These are phyloP conservation scores for Pungitius pungitius DNA, from an alignment of 2,113 vertebrate species.

Conservation along the genomic window DNA sequence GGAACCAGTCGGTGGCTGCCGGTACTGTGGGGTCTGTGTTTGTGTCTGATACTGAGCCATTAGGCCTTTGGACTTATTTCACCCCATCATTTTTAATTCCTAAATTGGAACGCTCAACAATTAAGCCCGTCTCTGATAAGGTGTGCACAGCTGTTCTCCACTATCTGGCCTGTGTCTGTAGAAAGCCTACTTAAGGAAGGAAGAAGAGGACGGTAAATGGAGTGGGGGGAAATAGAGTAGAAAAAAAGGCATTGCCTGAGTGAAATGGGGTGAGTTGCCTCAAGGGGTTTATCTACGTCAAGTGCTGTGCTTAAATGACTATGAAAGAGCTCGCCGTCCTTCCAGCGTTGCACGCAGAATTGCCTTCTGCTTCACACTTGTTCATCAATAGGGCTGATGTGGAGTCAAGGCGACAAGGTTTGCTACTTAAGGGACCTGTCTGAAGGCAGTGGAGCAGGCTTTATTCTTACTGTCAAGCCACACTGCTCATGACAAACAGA, in stretches of 20 bases:
- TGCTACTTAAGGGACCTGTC: slow-evolving; percentile 72
- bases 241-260: slow-evolving; percentile 48
- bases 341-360: slow-evolving; percentile 40
- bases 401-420: slow-evolving; percentile 66
- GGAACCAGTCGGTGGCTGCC: no score
- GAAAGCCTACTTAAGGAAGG: slow-evolving; percentile 23
- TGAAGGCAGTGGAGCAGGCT: slow-evolving; percentile 39
- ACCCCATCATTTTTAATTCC: neutral
- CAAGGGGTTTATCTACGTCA: slow-evolving; percentile 53
- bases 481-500: slow-evolving; percentile 33
- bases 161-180: slow-evolving; percentile 8
- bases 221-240: slow-evolving; percentile 46
- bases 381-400: slow-evolving; percentile 71
- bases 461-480: slow-evolving; percentile 38
- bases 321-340: slow-evolving; percentile 48
- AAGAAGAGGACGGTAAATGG: slow-evolving; percentile 12
- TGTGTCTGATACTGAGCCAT: neutral
- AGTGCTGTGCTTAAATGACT: slow-evolving; percentile 64
- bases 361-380: slow-evolving; percentile 59
- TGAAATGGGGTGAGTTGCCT: slow-evolving; percentile 66
- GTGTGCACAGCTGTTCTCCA: neutral
- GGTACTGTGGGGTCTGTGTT: neutral
- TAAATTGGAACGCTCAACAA: neutral
- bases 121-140: neutral
- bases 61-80: neutral